Evolutionary conservation across 2,113 vertebrate species (phyloP).

Genomic region (Sylvietta virens): DNA sequence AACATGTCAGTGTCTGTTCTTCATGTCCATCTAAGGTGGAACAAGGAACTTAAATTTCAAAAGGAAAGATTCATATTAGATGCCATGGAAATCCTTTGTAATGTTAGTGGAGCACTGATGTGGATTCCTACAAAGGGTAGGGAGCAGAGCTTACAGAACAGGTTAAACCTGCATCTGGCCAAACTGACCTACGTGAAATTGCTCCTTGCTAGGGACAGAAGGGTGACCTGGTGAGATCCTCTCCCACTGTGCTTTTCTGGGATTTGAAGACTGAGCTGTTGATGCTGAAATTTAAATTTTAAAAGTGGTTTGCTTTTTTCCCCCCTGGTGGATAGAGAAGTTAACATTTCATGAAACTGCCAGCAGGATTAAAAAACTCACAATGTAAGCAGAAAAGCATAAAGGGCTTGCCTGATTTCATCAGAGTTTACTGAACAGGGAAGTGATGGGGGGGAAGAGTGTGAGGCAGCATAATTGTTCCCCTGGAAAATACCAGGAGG

Average conservation of each 20-base stretch:
- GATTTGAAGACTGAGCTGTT: neutral
- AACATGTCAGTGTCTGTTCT: neutral
- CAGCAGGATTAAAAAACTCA: neutral
- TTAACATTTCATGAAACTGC: neutral
- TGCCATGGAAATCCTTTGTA: neutral
- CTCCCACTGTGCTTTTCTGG: neutral
- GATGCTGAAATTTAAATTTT: neutral
- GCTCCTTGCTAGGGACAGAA: neutral
- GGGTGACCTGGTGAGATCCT: neutral
- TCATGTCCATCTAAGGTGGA: neutral
- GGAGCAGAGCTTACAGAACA: neutral
- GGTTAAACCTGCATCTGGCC: neutral
- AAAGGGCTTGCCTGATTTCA: neutral
- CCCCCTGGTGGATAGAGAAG: neutral
- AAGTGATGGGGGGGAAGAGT: neutral
- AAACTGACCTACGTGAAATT: neutral
- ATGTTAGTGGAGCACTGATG: neutral
- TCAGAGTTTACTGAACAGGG: neutral
- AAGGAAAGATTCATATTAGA: neutral
- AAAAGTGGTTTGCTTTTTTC: neutral
- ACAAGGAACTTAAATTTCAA: neutral
- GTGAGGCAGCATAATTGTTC: neutral
- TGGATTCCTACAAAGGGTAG: neutral
- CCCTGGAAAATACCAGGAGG: neutral
- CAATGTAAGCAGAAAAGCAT: neutral